Conservation (phyloP, 2,113 vertebrate species). For the Ailuropoda melanoleuca region DNA sequence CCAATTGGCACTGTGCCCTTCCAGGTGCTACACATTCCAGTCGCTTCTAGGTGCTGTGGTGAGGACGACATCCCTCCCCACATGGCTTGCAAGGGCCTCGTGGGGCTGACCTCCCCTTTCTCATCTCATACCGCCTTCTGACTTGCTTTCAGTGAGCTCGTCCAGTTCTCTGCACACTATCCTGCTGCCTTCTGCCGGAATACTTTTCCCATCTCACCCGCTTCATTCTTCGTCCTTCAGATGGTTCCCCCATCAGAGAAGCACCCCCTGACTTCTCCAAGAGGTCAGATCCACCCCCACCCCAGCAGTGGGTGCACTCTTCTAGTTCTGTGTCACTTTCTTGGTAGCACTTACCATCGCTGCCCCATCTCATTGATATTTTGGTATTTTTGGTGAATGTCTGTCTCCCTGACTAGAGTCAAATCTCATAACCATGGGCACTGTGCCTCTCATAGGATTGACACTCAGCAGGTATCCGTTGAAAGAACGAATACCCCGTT, state of each 20-base stretch:
- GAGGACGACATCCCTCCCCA: not conserved
- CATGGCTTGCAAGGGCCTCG: not conserved
- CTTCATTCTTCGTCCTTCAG: not conserved
- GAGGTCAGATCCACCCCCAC: not conserved
- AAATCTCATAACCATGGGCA: not conserved
- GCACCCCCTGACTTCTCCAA: not conserved
- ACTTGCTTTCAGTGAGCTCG: not conserved
- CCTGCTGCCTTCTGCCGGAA: not conserved
- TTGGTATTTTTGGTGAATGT: not conserved
- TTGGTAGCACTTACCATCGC: not conserved
- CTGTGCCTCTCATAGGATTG: not conserved
- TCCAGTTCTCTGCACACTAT: not conserved
- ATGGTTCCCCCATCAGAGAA: not conserved
- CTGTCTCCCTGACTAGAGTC: not conserved
- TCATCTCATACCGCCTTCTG: not conserved
- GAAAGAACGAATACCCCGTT: not conserved
- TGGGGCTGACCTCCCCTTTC: not conserved
- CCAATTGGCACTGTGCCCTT: not conserved
- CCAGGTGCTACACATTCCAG: not conserved
- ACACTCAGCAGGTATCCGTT: not conserved
- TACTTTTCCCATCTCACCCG: not conserved
- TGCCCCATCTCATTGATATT: not conserved
- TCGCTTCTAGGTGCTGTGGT: not conserved
- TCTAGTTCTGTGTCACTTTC: not conserved
- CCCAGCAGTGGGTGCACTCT: not conserved